Evolutionary conservation across 2,797 vertebrate genomes (phyloP).

Genomic region (Setipinna tenuifilis): DNA sequence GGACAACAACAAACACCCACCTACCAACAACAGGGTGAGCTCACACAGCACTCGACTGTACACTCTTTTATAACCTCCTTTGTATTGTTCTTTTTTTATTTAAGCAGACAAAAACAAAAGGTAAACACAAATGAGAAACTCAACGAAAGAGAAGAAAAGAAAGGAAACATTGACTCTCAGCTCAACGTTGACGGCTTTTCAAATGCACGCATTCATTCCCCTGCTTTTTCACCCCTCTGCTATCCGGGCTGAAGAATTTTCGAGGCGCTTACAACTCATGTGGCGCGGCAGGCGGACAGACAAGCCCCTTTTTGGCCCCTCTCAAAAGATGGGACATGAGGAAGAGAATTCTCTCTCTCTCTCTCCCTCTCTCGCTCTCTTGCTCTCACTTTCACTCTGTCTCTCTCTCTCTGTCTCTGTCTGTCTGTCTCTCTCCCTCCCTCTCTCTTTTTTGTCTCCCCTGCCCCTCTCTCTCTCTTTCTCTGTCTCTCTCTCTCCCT

Average conservation of each 20-base stretch:
- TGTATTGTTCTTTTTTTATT: neutral
- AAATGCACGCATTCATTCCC: neutral
- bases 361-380: too few species aligned
- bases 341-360: neutral
- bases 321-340: neutral
- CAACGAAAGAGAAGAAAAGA: neutral
- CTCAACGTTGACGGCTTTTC: neutral
- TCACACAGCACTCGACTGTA: neutral
- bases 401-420: too few species aligned
- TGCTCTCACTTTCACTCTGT: too few species aligned
- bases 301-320: conserved; percentile 16
- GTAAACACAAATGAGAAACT: neutral
- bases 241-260: neutral
- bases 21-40: conserved; percentile 81
- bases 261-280: neutral
- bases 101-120: neutral
- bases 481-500: too few species aligned
- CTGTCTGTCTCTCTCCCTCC: too few species aligned
- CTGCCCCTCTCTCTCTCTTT: too few species aligned
- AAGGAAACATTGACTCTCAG: neutral
- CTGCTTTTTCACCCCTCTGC: neutral
- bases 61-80: neutral
- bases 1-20: conserved; percentile 80
- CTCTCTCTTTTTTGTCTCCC: too few species aligned
- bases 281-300: neutral